Evolutionary conservation across 2,113 vertebrate species (phyloP), one percentile per base, ranked within the genome.

Genomic region (Micromys minutus): DNA sequence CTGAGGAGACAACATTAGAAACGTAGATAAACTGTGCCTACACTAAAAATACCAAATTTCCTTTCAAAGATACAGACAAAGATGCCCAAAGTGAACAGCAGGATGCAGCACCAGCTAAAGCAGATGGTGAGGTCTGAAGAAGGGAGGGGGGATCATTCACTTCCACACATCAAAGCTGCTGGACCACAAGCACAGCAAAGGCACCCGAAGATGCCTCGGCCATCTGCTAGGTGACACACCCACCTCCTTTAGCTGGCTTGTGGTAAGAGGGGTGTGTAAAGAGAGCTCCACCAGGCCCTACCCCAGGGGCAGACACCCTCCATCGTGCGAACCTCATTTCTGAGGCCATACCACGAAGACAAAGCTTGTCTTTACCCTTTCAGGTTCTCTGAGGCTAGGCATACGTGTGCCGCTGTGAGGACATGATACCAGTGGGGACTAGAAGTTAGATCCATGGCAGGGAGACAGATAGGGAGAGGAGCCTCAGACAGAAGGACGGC

Each of bases 231-330:
- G 50, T 17, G 65, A 36, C 36, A 11, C 22, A 26, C 52, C 29
- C 22, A 26, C 52, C 29, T 84, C 75, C 24, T 22, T 90, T 13
- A 61, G 76, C 17, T 77, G 79, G 19, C n/a, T 52, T 61, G 61
- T 6, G 7, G n/a, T 0, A 0, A 77, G 36, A 67, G 4, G 9
- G 9, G 11, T 3, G 0, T 3, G 0, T 12, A n/a, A n/a, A 6
- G 12, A 7, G 26, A 7, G 11, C 36, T 59, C n/a, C 10, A 3
- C 13, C 24, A 45, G 22, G 7, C n/a, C 10, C 21, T 59, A 13
- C n/a, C 13, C 31, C 15, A 13, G 1, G 13, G 39, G 59, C 21
- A 9, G 74, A 36, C 3, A 1, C 22, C 47, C 77, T 42, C 50
- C 3, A 1, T 22, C 29, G 5, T 29, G n/a, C 81, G 79, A 57